Evolutionary conservation across 1,140 invertebrate genomes (phyloP), one percentile per base, ranked within the genome.

Genomic region (Nixonia krombeini): DNA sequence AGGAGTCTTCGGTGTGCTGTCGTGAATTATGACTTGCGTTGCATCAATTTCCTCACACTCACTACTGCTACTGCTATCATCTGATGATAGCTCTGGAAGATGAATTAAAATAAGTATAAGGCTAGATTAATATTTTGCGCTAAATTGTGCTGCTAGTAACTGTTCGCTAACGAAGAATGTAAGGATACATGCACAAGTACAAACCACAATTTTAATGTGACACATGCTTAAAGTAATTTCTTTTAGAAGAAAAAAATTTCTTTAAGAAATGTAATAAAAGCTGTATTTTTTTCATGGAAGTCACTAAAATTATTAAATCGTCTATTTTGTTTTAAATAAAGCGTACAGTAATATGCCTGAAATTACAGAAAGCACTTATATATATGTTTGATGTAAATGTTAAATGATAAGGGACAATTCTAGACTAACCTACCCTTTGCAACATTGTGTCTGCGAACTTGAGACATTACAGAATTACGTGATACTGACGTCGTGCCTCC

Each of bases 21-120:
- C 91, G 72, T 93, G 92, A 63, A 94, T 92, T 69, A 90, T 90
- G 52, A 93, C 91, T 85, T 93, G 89, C 31, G 87, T 88, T 6
- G 90, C 88, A 66, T 90, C 87, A 58, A 91, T 88, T 79, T 90
- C 89, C 72, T 89, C 87, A 70, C 88, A 90, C 35, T 74, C 63
- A 10, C 68, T 70, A 26, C 62, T 65, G 17, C 49, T 68, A 37
- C 52, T 82, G 37, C 17, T 16, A 12, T 37, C 52, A 15, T 42
- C 37, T 7, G 42, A 57, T 3, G 40, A 29, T 29, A 38, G 52
- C 29, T 58, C 55, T 69, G 29, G 23, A 59, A 33, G 47, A 15
- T 38, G 7, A 47, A 51, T 40, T 51, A n/a, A 12, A 28, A 59
- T 47, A 13, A 53, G 41, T 41, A 53, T 33, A 7, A 7, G 13